Evolutionary conservation across 2,113 vertebrate genomes (phyloP).

Genomic region (Stercorarius parasiticus): DNA sequence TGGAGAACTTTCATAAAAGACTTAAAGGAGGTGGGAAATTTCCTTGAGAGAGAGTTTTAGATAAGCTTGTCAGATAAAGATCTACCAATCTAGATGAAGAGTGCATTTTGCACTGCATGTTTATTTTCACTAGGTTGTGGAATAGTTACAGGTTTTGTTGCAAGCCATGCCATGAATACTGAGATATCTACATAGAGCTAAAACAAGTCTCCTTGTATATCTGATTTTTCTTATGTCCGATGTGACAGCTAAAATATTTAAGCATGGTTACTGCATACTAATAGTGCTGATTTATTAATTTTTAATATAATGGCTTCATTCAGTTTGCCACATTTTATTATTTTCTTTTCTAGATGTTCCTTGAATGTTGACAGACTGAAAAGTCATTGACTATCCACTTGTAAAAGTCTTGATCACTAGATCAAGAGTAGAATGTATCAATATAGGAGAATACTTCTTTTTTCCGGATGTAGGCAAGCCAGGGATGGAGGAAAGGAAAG

Average conservation of each 20-base stretch:
- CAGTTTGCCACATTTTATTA: background rate
- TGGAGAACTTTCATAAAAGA: background rate
- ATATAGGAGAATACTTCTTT: background rate
- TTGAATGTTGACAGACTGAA: background rate
- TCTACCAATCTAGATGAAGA: background rate
- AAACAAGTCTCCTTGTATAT: background rate
- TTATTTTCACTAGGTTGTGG: background rate
- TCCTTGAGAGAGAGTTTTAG: background rate
- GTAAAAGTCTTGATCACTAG: background rate
- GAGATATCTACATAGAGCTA: background rate
- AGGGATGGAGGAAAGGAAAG: background rate
- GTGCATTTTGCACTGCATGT: background rate
- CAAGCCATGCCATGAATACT: background rate
- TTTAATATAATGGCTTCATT: background rate
- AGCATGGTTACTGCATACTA: background rate
- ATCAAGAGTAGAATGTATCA: background rate
- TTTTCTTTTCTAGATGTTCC: background rate
- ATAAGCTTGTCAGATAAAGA: background rate
- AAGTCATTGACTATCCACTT: background rate
- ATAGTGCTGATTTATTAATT: background rate
- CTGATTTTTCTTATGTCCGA: background rate
- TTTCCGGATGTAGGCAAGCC: background rate
- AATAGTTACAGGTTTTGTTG: background rate
- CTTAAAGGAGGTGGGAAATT: background rate
- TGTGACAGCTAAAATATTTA: background rate